Evolutionary conservation across 2,888 invertebrate genomes (phyloP), one percentile per base, ranked within the genome.

Genomic region (Pandemis heparana): DNA sequence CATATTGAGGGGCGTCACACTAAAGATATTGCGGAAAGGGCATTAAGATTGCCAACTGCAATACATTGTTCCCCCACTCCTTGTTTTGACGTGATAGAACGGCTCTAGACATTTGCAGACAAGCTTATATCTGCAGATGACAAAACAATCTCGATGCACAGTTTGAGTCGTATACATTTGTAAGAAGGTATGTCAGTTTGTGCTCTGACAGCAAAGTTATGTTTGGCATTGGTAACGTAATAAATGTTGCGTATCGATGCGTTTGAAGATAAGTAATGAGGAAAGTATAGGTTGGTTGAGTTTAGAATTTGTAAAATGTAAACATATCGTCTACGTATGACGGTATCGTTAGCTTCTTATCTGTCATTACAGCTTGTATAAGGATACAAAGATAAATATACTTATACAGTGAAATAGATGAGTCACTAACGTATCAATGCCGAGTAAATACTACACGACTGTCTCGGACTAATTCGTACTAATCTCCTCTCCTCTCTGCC

Each of bases 211-310:
- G 78, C 38, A 72, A 43, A 61, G 9, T 18, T 79, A 79, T 71
- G 23, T 79, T 87, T 80, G 89, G 81, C 78, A 82, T 84, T 82
- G 79, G 82, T 84, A 86, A 80, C 85, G 88, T 92, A 92, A 94
- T 93, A 94, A 94, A 94, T 94, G 93, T 91, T 90, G 91, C 90
- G 92, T 92, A 92, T 92, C 91, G 92, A 93, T 92, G 94, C 91
- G 90, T 91, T 89, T 93, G 91, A 92, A 92, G 93, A 93, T 94
- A 92, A 92, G 92, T 93, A 90, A 93, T 92, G 93, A 92, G 90
- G 87, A 89, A 89, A 89, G 89, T 91, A 79, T 79, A 76, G 80
- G 89, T 89, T 90, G 84, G 86, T 88, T 87, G 85, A 83, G 87
- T 87, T 87, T 86, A 83, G 87, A 90, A 90, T 90, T 66, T 76